Percentiles rank a stretch among this genome's conserved stretches.
These are phyloP conservation scores for Canis aureus DNA, from an alignment of 2,113 vertebrate genomes.

Conservation along the genomic window DNA sequence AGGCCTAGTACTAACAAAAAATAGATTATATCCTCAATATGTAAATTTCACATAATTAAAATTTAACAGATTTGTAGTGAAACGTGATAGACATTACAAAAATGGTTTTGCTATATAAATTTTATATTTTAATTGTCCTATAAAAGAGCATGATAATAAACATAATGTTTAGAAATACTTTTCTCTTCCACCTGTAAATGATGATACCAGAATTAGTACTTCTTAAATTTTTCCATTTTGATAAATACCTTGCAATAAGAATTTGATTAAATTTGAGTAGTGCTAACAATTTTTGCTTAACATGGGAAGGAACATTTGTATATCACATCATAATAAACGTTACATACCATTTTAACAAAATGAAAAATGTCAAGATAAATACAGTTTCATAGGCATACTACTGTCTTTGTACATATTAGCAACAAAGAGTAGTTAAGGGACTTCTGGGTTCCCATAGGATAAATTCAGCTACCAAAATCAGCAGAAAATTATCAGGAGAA, in stretches of 20 bases:
- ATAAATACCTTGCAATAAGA: neutral
- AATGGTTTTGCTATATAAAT: slow-evolving; percentile 64
- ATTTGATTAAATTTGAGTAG: neutral
- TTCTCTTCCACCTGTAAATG: slow-evolving; percentile 66
- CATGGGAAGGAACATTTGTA: neutral
- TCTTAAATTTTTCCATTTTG: neutral
- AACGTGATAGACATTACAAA: slow-evolving; percentile 77
- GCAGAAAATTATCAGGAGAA: too few species aligned
- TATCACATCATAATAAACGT: neutral
- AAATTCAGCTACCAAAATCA: neutral
- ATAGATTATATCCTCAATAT: slow-evolving; percentile 78
- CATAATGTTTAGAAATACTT: slow-evolving; percentile 60
- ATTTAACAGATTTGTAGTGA: slow-evolving; percentile 79
- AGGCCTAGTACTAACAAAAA: slow-evolving; percentile 77
- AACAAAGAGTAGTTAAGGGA: neutral
- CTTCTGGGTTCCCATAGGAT: neutral
- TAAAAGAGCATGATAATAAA: slow-evolving; percentile 73
- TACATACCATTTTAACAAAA: slow-evolving; percentile 16
- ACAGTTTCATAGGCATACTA: neutral
- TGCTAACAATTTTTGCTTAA: slow-evolving; percentile 15
- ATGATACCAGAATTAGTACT: slow-evolving; percentile 40
- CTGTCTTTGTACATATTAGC: neutral
- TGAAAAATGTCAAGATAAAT: neutral
- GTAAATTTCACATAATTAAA: slow-evolving; percentile 76
- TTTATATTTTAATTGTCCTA: slow-evolving; percentile 81